A percentile compares a stretch with the other conserved stretches of the same genome.
phyloP scores from a whole-genome alignment of 2,113 vertebrate genomes.

The Prietella phreatophila region DNA sequence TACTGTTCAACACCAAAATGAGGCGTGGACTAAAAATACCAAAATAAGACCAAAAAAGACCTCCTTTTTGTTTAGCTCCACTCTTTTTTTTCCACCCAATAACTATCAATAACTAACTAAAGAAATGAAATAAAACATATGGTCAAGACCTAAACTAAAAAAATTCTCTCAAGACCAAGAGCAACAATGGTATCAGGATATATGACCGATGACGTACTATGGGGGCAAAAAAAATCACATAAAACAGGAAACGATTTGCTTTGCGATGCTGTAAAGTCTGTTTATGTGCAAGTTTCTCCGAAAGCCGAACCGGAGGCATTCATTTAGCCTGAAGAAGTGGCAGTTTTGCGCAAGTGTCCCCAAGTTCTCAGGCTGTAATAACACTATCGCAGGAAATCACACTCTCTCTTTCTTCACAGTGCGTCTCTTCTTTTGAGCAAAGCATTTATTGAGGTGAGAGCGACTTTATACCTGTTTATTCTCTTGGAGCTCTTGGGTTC shows the following conservation, averaged over 20 bases:
- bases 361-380: neutral
- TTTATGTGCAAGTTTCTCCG: neutral
- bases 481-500: neutral
- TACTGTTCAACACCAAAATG: neutral
- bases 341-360: neutral
- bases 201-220: neutral
- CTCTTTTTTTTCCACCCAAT: neutral
- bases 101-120: neutral
- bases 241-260: neutral
- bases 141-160: neutral
- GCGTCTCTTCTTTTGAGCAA: neutral
- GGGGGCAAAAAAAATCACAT: no score
- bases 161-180: neutral
- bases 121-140: neutral
- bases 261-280: neutral
- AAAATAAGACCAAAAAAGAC: neutral
- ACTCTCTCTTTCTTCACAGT: neutral
- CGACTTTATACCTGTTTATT: neutral
- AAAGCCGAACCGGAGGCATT: neutral
- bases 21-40: neutral
- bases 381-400: slow-evolving; percentile 29
- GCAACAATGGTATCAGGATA: neutral
- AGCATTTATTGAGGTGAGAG: neutral
- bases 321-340: neutral
- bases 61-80: neutral